phyloP scores from a whole-genome alignment of 2,113 vertebrate species.

The Cinclus mexicanus region DNA sequence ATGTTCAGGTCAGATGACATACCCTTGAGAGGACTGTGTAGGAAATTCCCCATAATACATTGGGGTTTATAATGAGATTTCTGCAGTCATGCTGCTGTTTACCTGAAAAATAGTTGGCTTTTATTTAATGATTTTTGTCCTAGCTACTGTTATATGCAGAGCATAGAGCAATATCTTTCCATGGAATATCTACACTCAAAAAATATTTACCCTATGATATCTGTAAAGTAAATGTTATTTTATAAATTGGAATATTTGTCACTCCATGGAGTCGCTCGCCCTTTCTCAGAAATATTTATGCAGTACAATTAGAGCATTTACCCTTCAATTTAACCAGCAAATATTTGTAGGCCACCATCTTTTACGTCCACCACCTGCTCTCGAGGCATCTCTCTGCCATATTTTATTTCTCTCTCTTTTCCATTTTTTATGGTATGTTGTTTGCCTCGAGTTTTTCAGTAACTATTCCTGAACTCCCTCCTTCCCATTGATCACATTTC shows the following conservation, averaged over 20 bases:
- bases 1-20: neutral
- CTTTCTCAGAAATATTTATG: constrained; percentile 13
- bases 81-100: neutral
- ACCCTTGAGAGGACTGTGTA: neutral
- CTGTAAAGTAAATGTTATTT: constrained; percentile 19
- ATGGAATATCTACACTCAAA: neutral
- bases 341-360: constrained; percentile 25
- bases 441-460: neutral
- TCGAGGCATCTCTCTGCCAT: neutral
- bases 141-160: neutral
- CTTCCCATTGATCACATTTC: neutral
- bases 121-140: neutral
- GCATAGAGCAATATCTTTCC: neutral
- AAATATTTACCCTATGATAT: constrained; percentile 32
- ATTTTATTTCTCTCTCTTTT: neutral
- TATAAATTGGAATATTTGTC: constrained; percentile 10
- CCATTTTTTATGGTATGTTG: neutral
- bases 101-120: neutral
- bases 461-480: neutral
- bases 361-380: neutral
- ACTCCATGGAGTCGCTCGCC: neutral
- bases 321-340: constrained; percentile 47
- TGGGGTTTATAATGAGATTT: neutral
- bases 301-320: constrained; percentile 26
- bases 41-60: neutral